Evolutionary conservation across 2,113 vertebrate genomes (phyloP), one percentile per base, ranked within the genome.

Genomic region (Lepus europaeus): DNA sequence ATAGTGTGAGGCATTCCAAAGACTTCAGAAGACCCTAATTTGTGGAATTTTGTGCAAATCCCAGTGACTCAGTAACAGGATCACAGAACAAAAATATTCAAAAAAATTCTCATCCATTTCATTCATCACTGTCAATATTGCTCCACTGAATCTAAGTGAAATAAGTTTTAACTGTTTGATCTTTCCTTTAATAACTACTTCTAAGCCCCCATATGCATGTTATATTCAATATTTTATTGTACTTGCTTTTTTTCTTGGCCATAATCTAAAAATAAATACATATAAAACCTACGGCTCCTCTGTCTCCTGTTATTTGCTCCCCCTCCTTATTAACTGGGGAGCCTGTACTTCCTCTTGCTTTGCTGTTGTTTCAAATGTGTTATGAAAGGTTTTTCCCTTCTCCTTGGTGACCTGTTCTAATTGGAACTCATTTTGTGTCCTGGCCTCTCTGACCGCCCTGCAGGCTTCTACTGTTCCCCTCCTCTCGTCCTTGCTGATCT

Each of bases 381-480:
- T 83, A 81, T 87, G 93, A 94, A 95, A 95, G 90, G 39, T 16
- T 95, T 91, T 33, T 82, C 49, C 74, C 70, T 74, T 89, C 90
- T 97, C 89, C 92, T 95, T 51, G 39, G 94, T 87, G 97, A 96
- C 96, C 94, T 96, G 36, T 88, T 96, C 96, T 97, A 97, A 97
- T 96, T 97, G 96, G 96, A 96, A 93, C 96, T 97, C 96, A 89
- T 97, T 97, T 94, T 94, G 92, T 94, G 94, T 66, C 95, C 73
- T 80, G 83, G 96, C 96, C 95, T 96, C 87, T 88, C 82, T 91
- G 93, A 95, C 90, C 33, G 11, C 88, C 95, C 90, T 0, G 7
- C 90, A 89, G 94, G 94, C 89, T 89, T 92, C 91, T 64, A 66
- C 92, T 87, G 68, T 78, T 93, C 66, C 33, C 85, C 49, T 25